Evolutionary conservation across 2,113 vertebrate species (phyloP), one percentile per base, ranked within the genome.

Genomic region (Puntigrus tetrazona): DNA sequence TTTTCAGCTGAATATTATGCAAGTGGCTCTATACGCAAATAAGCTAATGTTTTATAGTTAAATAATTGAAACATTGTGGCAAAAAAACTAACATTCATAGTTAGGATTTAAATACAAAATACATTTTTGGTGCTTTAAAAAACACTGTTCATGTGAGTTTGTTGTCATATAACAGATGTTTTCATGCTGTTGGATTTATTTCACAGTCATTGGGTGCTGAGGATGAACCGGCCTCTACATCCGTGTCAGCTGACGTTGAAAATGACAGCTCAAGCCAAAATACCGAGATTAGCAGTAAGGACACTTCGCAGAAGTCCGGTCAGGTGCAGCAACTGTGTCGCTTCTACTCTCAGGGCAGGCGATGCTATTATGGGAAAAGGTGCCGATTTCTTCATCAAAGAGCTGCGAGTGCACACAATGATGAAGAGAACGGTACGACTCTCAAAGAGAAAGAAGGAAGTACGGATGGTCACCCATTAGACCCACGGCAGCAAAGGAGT

Each of bases 351-450:
- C 94, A 93, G 86, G 95, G 95, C 61, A 91, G 89, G 80, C 89
- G 86, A 82, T 96, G 95, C 81, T 91, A 89, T 70, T 96, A 92
- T 88, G 95, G 95, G 2, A 91, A 85, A 69, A 94, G 77, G 82
- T 96, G 95, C 77, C 90, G 80, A 73, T 96, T 94, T 88, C 86
- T 93, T n/a, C 95, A 96, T 22, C 86, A 92, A 41, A 91, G 87
- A 72, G 74, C 78, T 29, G 87, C 89, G 3, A 50, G 52, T 52
- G 69, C 85, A 3, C 78, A 87, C 57, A 78, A 72, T 25, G 38
- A 36, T 1, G 29, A 50, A 31, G 85, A 88, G 76, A 89, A 79
- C 63, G 80, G 87, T 69, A 9, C 50, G 1, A n/a, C 31, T 31
- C 18, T 3, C 22, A 81, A 34, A 14, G 59, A 31, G 18, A 61